Conservation (phyloP, 2,888 invertebrate species). For the Harpagoxenus sublaevis region DNA sequence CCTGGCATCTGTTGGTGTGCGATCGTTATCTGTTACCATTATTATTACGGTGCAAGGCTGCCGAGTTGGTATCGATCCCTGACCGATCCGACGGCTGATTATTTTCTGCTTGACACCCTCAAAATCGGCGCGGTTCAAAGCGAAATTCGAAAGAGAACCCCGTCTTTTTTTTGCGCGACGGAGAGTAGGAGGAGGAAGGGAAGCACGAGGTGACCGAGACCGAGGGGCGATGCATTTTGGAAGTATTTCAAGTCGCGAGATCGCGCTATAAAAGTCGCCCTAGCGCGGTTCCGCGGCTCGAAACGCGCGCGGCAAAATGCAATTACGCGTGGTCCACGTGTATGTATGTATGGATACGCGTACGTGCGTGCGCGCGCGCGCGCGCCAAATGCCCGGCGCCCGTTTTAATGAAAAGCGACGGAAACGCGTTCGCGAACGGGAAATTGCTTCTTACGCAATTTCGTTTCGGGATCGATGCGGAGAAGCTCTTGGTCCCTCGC, state of each 20-base stretch:
- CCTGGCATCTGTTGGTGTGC: background rate
- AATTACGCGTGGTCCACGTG: slow-evolving; percentile 10
- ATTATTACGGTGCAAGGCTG: slow-evolving; percentile 3
- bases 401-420: slow-evolving; percentile 43
- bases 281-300: slow-evolving; percentile 13
- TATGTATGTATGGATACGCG: background rate
- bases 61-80: background rate
- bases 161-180: background rate
- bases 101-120: background rate
- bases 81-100: background rate
- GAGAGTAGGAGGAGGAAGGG: no score
- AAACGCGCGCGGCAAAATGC: slow-evolving; percentile 19
- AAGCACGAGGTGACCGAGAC: background rate
- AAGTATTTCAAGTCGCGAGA: slow-evolving; percentile 35
- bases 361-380: background rate
- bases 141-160: background rate
- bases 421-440: slow-evolving; percentile 4
- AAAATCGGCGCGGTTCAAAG: background rate
- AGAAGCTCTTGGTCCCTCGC: background rate
- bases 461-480: slow-evolving; percentile 11
- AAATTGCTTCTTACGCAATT: slow-evolving; percentile 30
- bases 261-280: slow-evolving; percentile 39
- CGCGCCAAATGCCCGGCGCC: slow-evolving; percentile 2
- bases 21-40: background rate
- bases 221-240: slow-evolving; percentile 28